Percentiles rank a stretch among this genome's conserved stretches.
Evolutionary conservation across 2,888 invertebrate genomes (phyloP).

Genomic region (Chironomus riparius): DNA sequence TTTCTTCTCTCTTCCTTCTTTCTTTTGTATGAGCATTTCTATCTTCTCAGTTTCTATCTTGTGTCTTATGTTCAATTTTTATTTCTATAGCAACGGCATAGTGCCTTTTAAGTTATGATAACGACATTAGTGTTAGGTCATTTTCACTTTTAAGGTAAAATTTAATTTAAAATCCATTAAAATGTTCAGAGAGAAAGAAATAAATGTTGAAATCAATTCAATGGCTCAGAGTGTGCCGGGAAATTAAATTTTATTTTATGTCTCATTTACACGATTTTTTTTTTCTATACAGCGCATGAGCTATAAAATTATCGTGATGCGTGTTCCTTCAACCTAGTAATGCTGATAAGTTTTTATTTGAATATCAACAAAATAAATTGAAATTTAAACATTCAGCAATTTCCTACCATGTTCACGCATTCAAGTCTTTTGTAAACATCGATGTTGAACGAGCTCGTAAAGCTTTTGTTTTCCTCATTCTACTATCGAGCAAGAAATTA

Average conservation of each 20-base stretch:
- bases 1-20: neutral
- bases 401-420: conserved; percentile 12
- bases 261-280: too few species aligned
- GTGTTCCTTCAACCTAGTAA: neutral
- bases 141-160: neutral
- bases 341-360: neutral
- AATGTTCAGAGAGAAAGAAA: neutral
- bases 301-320: neutral
- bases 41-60: too few species aligned
- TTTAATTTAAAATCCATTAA: conserved; percentile 3
- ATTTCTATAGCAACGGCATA: neutral
- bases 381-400: conserved; percentile 2
- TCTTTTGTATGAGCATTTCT: neutral
- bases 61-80: neutral
- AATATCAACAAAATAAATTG: neutral
- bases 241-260: too few species aligned
- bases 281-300: neutral
- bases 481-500: neutral
- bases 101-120: neutral
- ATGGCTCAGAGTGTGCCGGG: too few species aligned
- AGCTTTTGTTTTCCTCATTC: neutral
- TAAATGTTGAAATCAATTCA: too few species aligned
- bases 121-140: neutral
- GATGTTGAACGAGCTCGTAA: neutral
- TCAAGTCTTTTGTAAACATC: conserved; percentile 17